These are phyloP conservation scores for Vanessa tameamea DNA, from an alignment of 1,140 invertebrate species.

Conservation along the genomic window DNA sequence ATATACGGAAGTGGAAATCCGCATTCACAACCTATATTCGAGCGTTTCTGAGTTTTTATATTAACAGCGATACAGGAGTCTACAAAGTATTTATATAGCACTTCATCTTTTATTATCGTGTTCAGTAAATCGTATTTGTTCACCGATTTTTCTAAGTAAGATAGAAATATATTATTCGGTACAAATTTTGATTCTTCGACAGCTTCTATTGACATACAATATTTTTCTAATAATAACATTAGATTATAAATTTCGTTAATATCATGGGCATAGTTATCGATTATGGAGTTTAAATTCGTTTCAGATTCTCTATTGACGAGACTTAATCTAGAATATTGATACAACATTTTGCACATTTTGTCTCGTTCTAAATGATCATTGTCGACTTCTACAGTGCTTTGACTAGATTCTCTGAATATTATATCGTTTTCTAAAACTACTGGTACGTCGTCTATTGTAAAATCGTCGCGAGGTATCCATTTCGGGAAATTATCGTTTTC, in stretches of 20 bases:
- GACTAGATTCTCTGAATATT: conserved; percentile 76
- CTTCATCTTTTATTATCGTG: conserved; percentile 65
- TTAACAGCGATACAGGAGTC: conserved; percentile 77
- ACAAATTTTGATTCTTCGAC: conserved; percentile 67
- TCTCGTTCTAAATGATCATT: conserved; percentile 63
- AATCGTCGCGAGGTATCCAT: conserved; percentile 52
- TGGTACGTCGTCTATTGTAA: conserved; percentile 45
- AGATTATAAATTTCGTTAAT: conserved; percentile 69
- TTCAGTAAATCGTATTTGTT: conserved; percentile 58
- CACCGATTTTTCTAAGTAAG: conserved; percentile 58
- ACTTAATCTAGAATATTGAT: conserved; percentile 75
- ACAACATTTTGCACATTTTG: conserved; percentile 65
- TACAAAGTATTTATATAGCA: conserved; percentile 77
- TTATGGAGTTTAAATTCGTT: conserved; percentile 70
- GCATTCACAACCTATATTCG: conserved; percentile 72
- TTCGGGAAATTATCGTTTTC: conserved; percentile 48
- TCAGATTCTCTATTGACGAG: conserved; percentile 67
- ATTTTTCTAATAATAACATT: conserved; percentile 70
- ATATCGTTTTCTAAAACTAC: conserved; percentile 58
- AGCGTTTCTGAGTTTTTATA: conserved; percentile 62
- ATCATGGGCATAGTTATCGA: conserved; percentile 73
- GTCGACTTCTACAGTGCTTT: conserved; percentile 64
- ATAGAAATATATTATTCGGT: conserved; percentile 73
- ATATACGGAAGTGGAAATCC: conserved; percentile 75
- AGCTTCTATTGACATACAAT: conserved; percentile 63